Evolutionary conservation across 2,888 invertebrate species (phyloP).

Genomic region (Lycia hirtaria): DNA sequence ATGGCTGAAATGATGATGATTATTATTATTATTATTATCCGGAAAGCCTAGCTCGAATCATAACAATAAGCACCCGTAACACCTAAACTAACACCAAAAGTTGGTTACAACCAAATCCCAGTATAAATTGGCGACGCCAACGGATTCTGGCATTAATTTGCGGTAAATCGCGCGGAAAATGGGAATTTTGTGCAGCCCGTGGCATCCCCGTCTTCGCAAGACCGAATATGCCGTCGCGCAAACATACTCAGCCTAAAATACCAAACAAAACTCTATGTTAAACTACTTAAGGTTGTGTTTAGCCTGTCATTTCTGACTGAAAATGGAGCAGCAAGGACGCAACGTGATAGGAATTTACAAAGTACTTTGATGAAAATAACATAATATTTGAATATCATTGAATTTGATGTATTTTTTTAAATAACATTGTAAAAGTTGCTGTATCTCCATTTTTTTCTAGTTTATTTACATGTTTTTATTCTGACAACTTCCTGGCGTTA

Average conservation of each 20-base stretch:
- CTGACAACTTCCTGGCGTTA: no score
- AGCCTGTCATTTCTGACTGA: conserved; percentile 18
- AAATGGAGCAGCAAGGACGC: conserved; percentile 52
- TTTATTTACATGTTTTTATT: no score
- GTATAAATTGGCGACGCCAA: conserved; percentile 78
- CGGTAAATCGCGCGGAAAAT: conserved; percentile 83
- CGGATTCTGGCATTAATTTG: conserved; percentile 82
- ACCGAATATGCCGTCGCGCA: conserved; percentile 40
- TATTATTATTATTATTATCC: no score
- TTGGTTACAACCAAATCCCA: conserved; percentile 75
- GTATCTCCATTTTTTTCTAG: no score
- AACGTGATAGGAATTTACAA: conserved; percentile 66
- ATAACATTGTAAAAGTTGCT: no score
- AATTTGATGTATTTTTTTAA: not conserved
- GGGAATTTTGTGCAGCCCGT: conserved; percentile 83
- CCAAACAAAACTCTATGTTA: conserved; percentile 45
- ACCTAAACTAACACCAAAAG: conserved; percentile 50
- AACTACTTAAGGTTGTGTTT: conserved; percentile 42
- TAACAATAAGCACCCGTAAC: conserved; percentile 17
- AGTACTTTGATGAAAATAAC: conserved; percentile 62
- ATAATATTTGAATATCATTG: conserved; percentile 44
- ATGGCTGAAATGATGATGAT: no score
- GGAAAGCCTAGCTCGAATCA: not conserved
- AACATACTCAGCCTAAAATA: conserved; percentile 31
- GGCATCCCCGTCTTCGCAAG: conserved; percentile 58